A percentile compares a stretch with the other conserved stretches of the same genome.
Evolutionary conservation across 2,113 vertebrate genomes (phyloP).

Genomic region (Corythornis cristatus): DNA sequence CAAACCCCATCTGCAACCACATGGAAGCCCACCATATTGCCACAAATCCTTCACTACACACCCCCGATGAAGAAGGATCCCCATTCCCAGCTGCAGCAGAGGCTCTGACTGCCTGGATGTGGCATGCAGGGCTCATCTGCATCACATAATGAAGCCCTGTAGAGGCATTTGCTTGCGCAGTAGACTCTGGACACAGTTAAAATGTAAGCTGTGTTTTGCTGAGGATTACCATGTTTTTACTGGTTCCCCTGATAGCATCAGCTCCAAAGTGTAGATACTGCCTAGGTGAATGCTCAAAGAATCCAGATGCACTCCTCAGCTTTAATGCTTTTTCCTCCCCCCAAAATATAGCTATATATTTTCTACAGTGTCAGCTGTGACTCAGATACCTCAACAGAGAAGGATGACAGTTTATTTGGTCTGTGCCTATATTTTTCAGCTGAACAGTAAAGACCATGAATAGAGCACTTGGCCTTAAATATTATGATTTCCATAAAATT

Average conservation of each 20-base stretch:
- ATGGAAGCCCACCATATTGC: background rate
- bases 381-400: background rate
- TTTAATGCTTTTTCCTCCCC: constrained; percentile 7
- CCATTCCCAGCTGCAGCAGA: background rate
- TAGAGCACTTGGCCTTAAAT: background rate
- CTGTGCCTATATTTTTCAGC: background rate
- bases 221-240: constrained; percentile 14
- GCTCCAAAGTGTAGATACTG: background rate
- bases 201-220: background rate
- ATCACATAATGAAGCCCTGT: rapidly evolving
- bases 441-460: background rate
- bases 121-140: background rate
- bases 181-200: background rate
- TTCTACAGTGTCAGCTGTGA: background rate
- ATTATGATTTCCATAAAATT: background rate
- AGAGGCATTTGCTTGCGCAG: background rate
- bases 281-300: background rate
- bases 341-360: background rate
- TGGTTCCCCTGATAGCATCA: background rate
- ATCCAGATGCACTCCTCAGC: background rate
- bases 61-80: background rate
- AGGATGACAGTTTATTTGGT: background rate
- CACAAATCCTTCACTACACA: background rate
- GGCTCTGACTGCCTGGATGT: background rate
- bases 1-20: background rate